A percentile compares a stretch with the other conserved stretches of the same genome.
phyloP scores from a whole-genome alignment of 2,888 invertebrate genomes.

The Acronicta leporina region DNA sequence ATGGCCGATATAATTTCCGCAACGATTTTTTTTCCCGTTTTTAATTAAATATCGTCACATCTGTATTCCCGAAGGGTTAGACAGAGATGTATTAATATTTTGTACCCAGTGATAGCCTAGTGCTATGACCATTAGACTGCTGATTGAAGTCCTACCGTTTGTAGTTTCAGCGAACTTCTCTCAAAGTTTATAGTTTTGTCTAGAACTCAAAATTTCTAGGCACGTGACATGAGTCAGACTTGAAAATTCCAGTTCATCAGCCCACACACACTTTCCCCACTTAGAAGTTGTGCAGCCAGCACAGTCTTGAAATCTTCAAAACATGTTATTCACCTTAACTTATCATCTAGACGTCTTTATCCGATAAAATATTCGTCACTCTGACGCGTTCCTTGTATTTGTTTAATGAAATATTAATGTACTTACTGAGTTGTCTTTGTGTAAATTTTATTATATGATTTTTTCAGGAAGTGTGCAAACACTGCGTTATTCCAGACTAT shows the following conservation, averaged over 20 bases:
- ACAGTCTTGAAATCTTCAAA: slow-evolving; percentile 13
- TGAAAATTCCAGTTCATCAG: slow-evolving; percentile 8
- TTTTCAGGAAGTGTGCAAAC: too few species aligned
- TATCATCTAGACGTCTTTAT: slow-evolving; percentile 10
- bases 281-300: background rate
- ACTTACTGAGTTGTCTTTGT: background rate
- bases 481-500: too few species aligned
- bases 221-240: slow-evolving; percentile 7
- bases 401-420: slow-evolving; percentile 3
- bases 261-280: slow-evolving; percentile 24
- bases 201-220: background rate
- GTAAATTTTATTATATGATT: too few species aligned
- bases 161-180: too few species aligned
- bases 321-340: slow-evolving; percentile 36
- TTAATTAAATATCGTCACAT: too few species aligned
- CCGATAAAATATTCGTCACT: slow-evolving; percentile 36
- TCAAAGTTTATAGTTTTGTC: background rate
- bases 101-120: too few species aligned
- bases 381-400: slow-evolving; percentile 11
- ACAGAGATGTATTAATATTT: too few species aligned
- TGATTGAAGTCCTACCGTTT: too few species aligned
- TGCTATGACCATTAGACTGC: too few species aligned
- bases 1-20: too few species aligned
- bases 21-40: too few species aligned
- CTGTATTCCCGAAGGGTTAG: too few species aligned